Percentiles rank a stretch among this genome's conserved stretches.
These are phyloP conservation scores for Lamproptera curius DNA, from an alignment of 2,888 invertebrate genomes.

Conservation along the genomic window DNA sequence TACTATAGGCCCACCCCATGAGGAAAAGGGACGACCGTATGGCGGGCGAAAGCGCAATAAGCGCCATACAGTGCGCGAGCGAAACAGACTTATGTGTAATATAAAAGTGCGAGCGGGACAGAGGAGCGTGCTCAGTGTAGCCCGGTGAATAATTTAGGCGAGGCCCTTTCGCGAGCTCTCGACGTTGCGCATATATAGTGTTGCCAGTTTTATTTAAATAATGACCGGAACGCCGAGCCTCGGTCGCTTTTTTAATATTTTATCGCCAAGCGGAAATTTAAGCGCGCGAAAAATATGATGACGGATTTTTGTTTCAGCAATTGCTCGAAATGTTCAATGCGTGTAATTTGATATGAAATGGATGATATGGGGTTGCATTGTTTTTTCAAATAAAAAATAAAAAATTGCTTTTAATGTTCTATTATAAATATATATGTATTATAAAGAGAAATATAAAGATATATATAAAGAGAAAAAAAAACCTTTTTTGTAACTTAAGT, in stretches of 20 bases:
- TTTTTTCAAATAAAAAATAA: background rate
- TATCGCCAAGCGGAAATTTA: background rate
- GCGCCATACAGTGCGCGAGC: slow-evolving; percentile 40
- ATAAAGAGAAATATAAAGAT: background rate
- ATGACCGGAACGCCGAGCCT: slow-evolving; percentile 1
- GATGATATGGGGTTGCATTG: background rate
- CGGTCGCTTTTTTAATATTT: slow-evolving; percentile 6
- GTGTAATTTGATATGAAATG: background rate
- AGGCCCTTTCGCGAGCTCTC: slow-evolving; percentile 58
- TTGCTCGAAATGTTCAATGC: too few relatives aligned
- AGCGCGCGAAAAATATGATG: background rate
- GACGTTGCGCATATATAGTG: slow-evolving; percentile 25
- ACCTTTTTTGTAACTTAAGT: too few relatives aligned
- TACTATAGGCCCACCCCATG: slow-evolving; percentile 27
- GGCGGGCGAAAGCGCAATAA: slow-evolving; percentile 74
- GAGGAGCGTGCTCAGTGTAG: slow-evolving; percentile 59
- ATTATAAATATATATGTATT: background rate
- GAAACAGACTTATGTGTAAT: slow-evolving; percentile 34
- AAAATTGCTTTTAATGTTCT: background rate
- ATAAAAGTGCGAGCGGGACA: slow-evolving; percentile 36
- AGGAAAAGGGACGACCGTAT: slow-evolving; percentile 49
- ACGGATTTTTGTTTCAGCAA: too few relatives aligned
- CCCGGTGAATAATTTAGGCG: slow-evolving; percentile 69
- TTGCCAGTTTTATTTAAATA: slow-evolving; percentile 21
- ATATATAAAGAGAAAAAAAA: too few relatives aligned